Conservation (phyloP, 64 coral and sea anemone genomes). For the Dendrophyllia cribrosa region DNA sequence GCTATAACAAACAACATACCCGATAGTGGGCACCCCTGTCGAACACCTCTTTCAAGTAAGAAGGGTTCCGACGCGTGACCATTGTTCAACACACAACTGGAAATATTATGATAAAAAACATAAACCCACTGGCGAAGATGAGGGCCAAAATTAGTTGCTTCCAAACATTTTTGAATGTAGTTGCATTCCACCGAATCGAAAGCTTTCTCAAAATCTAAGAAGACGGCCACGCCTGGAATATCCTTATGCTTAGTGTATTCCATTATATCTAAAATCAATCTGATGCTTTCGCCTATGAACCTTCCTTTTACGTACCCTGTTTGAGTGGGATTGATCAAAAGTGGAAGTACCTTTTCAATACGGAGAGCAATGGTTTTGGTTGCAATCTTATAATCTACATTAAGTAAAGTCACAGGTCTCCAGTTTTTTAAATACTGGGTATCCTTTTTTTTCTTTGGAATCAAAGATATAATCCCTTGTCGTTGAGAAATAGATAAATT, state of each 20-base stretch:
- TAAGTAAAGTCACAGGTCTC: constrained; percentile 32
- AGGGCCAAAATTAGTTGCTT: constrained; percentile 32
- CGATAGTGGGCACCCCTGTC: constrained; percentile 30
- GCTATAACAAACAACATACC: constrained; percentile 48
- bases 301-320: constrained; percentile 27
- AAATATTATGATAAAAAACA: constrained; percentile 41
- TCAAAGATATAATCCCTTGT: constrained; percentile 23
- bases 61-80: constrained; percentile 10
- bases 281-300: constrained; percentile 14
- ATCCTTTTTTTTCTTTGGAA: constrained; percentile 12
- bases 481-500: constrained; percentile 17
- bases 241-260: constrained; percentile 21
- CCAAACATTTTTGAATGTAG: constrained; percentile 16
- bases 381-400: constrained; percentile 17
- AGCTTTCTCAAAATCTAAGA: constrained; percentile 37
- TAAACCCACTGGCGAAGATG: constrained; percentile 20
- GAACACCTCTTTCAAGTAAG: constrained; percentile 33
- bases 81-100: constrained; percentile 40
- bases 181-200: constrained; percentile 29
- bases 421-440: constrained; percentile 40
- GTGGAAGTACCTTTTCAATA: constrained; percentile 32
- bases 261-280: constrained; percentile 27
- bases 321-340: constrained; percentile 16
- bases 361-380: constrained; percentile 18
- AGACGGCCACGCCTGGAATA: constrained; percentile 11